These are phyloP conservation scores for Rhamnusium bicolor DNA, from an alignment of 2,888 invertebrate genomes.

Conservation along the genomic window DNA sequence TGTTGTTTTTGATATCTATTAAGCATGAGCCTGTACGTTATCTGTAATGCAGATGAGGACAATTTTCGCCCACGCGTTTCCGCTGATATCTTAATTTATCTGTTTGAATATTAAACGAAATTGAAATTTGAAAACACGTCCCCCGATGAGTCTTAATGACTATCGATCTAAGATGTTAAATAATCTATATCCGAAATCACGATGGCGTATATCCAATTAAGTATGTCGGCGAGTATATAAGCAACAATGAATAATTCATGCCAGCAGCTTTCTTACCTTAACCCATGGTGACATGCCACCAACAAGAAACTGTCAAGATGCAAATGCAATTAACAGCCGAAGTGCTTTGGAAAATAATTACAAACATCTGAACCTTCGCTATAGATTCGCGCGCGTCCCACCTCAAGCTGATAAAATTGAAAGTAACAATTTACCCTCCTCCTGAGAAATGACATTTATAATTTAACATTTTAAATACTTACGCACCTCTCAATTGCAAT, in stretches of 20 bases:
- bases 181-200: constrained; percentile 70
- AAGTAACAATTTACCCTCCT: constrained; percentile 30
- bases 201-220: constrained; percentile 70
- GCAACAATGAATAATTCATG: constrained; percentile 69
- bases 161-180: constrained; percentile 68
- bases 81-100: constrained; percentile 43
- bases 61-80: constrained; percentile 38
- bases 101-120: constrained; percentile 47
- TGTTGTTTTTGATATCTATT: neutral
- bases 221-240: constrained; percentile 66
- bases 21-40: constrained; percentile 11
- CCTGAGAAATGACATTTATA: constrained; percentile 20
- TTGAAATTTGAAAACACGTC: constrained; percentile 45
- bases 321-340: constrained; percentile 71
- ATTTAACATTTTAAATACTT: constrained; percentile 28
- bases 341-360: constrained; percentile 71
- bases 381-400: constrained; percentile 32
- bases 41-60: constrained; percentile 25
- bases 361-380: constrained; percentile 61
- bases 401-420: constrained; percentile 34
- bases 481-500: constrained; percentile 24
- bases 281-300: constrained; percentile 70
- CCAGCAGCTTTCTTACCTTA: constrained; percentile 71
- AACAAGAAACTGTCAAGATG: constrained; percentile 71
- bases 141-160: constrained; percentile 57